phyloP scores from a whole-genome alignment of 2,113 vertebrate species.

The Rissa tridactyla region DNA sequence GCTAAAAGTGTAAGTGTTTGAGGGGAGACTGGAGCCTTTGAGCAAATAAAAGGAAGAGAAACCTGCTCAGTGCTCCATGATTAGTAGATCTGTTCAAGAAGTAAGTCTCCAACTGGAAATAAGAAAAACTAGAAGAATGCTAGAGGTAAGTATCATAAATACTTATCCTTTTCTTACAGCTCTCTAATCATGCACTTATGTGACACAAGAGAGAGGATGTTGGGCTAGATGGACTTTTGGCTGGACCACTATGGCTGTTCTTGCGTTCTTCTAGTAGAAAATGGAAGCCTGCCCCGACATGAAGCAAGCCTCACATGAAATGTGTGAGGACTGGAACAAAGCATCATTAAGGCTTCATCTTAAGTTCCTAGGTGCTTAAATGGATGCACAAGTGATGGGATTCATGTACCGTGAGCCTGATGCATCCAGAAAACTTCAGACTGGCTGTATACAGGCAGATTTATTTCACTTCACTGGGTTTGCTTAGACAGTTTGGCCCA shows the following conservation, averaged over 20 bases:
- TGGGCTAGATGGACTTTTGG: background rate
- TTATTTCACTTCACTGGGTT: background rate
- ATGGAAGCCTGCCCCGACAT: accelerated
- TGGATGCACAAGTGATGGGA: background rate
- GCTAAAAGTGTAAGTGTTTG: background rate
- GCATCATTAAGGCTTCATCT: background rate
- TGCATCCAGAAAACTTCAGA: background rate
- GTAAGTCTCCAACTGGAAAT: background rate
- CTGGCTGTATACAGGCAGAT: accelerated
- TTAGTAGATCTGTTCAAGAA: background rate
- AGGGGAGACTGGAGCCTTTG: background rate
- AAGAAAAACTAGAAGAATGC: background rate
- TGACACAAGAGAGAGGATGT: background rate
- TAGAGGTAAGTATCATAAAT: background rate
- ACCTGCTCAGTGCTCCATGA: background rate
- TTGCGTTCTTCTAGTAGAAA: background rate
- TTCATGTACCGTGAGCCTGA: background rate
- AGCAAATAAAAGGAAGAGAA: background rate
- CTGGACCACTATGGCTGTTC: background rate
- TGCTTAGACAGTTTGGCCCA: background rate
- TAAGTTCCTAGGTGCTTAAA: background rate
- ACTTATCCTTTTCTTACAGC: background rate
- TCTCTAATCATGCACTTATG: background rate
- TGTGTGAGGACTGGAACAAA: background rate
- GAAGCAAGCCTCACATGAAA: background rate